Evolutionary conservation across 2,113 vertebrate genomes (phyloP).

Genomic region (Aptenodytes patagonicus): DNA sequence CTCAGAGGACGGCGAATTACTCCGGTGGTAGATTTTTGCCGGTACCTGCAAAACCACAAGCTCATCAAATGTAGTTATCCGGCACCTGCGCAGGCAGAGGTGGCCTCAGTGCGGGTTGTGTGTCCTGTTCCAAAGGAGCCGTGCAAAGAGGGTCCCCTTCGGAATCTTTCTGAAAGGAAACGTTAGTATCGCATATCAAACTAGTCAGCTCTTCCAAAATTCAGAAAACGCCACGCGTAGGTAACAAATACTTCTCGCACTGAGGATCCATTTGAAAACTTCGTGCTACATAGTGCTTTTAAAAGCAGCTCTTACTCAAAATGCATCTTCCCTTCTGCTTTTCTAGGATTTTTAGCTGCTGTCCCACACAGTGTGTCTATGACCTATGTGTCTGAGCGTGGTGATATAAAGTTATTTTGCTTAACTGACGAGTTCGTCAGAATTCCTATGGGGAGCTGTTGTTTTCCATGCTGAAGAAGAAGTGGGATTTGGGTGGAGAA

Average conservation of each 20-base stretch:
- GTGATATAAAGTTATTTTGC: neutral
- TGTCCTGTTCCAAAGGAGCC: neutral
- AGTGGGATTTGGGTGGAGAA: neutral
- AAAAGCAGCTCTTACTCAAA: neutral
- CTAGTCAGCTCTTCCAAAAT: too few relatives aligned
- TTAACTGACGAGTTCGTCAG: neutral
- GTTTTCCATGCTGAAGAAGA: neutral
- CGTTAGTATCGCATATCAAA: neutral
- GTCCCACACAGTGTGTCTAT: neutral
- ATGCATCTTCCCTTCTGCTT: neutral
- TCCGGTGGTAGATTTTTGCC: neutral
- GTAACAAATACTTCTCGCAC: neutral
- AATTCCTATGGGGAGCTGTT: neutral
- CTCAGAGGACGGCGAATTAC: fast-evolving
- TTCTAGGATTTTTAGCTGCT: neutral
- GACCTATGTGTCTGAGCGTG: too few relatives aligned
- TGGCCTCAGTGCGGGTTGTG: too few relatives aligned
- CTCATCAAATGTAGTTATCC: neutral
- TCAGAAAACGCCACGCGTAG: neutral
- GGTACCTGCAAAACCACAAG: too few relatives aligned
- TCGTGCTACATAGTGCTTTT: neutral
- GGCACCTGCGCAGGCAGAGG: neutral
- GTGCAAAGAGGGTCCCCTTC: neutral
- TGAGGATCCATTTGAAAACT: neutral
- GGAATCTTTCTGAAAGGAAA: neutral